phyloP scores from a whole-genome alignment of 2,888 invertebrate genomes.

The Pheosia gnoma region DNA sequence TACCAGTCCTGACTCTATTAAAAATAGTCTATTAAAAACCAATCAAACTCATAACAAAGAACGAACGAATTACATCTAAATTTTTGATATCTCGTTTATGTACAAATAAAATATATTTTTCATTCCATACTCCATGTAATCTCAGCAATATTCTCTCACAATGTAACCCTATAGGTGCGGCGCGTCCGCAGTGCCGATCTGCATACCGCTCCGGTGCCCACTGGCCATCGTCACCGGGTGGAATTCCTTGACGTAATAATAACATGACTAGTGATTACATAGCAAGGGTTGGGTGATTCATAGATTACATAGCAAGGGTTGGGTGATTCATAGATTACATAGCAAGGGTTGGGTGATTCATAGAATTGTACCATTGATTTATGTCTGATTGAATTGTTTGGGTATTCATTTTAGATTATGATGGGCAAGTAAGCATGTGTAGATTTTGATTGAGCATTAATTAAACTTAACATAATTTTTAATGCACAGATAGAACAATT shows the following conservation, averaged over 20 bases:
- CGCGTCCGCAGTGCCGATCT: conserved; percentile 65
- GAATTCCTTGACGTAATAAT: conserved; percentile 64
- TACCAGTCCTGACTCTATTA: too few relatives aligned
- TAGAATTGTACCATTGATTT: conserved; percentile 1
- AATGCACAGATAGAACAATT: too few relatives aligned
- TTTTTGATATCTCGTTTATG: not conserved
- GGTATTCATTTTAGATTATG: not conserved
- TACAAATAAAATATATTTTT: not conserved
- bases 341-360: too few relatives aligned
- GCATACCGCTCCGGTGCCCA: conserved; percentile 49
- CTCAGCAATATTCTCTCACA: conserved; percentile 46
- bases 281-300: conserved; percentile 5
- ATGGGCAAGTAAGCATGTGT: too few relatives aligned
- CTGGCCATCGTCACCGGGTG: conserved; percentile 56
- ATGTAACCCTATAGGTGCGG: conserved; percentile 65
- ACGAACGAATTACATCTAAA: too few relatives aligned
- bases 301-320: conserved; percentile 11
- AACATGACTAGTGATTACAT: conserved; percentile 38
- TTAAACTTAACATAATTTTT: too few relatives aligned
- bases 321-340: too few relatives aligned
- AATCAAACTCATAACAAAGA: too few relatives aligned
- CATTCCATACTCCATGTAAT: conserved; percentile 26
- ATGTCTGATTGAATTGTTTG: not conserved
- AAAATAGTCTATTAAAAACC: too few relatives aligned
- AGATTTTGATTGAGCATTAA: not conserved